phyloP scores from a whole-genome alignment of 2,888 invertebrate species.

The Cyclophora punctaria region DNA sequence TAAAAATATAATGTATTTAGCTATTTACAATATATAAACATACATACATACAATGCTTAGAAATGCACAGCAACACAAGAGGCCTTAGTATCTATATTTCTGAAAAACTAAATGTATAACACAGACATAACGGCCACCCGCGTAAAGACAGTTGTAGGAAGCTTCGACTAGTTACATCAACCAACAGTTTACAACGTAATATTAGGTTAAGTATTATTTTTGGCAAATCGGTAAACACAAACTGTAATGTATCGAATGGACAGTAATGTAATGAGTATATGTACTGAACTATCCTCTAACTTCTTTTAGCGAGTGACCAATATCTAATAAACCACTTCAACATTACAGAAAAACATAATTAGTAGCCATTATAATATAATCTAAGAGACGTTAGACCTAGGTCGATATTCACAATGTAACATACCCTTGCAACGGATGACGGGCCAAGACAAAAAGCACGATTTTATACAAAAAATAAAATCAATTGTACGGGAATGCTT shows the following conservation, averaged over 20 bases:
- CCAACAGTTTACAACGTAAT: not conserved
- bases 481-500: conserved; percentile 69
- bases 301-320: conserved; percentile 57
- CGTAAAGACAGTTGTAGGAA: conserved; percentile 41
- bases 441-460: conserved; percentile 73
- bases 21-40: conserved; percentile 74
- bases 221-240: conserved; percentile 6
- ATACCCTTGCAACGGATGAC: conserved; percentile 68
- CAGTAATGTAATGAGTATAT: conserved; percentile 19
- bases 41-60: conserved; percentile 77
- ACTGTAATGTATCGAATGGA: conserved; percentile 11
- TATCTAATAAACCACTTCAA: conserved; percentile 51
- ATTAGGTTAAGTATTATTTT: conserved; percentile 5
- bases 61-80: conserved; percentile 74
- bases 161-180: conserved; percentile 42
- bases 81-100: conserved; percentile 55
- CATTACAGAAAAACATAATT: conserved; percentile 68
- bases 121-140: conserved; percentile 65
- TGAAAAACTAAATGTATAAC: conserved; percentile 65
- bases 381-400: conserved; percentile 53
- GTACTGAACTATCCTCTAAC: conserved; percentile 24
- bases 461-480: conserved; percentile 75
- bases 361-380: conserved; percentile 43
- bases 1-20: conserved; percentile 74
- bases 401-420: conserved; percentile 55